phyloP scores from a whole-genome alignment of 2,888 invertebrate genomes.

The Napeogenes inachia region DNA sequence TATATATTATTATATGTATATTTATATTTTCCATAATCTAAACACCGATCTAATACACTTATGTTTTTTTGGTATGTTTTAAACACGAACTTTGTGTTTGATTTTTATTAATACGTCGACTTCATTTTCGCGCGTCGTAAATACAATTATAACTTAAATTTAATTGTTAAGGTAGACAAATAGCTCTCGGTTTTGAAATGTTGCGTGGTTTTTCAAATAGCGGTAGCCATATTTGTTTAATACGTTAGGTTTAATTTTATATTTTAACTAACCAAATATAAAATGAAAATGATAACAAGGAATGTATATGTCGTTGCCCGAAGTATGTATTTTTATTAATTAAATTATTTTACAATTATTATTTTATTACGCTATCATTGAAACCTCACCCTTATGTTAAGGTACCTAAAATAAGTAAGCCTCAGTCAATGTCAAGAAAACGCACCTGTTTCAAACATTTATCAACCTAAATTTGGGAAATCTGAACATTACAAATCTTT shows the following conservation, averaged over 20 bases:
- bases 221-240: neutral
- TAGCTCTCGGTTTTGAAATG: neutral
- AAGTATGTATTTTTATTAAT: no score
- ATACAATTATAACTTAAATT: conserved; percentile 1
- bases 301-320: no score
- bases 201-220: neutral
- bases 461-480: conserved; percentile 22
- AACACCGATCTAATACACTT: no score
- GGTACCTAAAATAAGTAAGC: conserved; percentile 33
- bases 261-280: no score
- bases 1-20: no score
- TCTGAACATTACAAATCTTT: no score
- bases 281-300: no score
- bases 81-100: no score
- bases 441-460: conserved; percentile 41
- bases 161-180: conserved; percentile 4
- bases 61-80: no score
- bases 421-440: conserved; percentile 39
- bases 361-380: conserved; percentile 14
- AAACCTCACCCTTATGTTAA: conserved; percentile 13
- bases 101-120: no score
- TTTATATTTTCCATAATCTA: no score
- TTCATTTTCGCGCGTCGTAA: neutral
- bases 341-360: neutral
- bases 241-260: no score